A percentile compares a stretch with the other conserved stretches of the same genome.
phyloP scores from a whole-genome alignment of 2,888 invertebrate genomes.

The Microctonus hyperodae region DNA sequence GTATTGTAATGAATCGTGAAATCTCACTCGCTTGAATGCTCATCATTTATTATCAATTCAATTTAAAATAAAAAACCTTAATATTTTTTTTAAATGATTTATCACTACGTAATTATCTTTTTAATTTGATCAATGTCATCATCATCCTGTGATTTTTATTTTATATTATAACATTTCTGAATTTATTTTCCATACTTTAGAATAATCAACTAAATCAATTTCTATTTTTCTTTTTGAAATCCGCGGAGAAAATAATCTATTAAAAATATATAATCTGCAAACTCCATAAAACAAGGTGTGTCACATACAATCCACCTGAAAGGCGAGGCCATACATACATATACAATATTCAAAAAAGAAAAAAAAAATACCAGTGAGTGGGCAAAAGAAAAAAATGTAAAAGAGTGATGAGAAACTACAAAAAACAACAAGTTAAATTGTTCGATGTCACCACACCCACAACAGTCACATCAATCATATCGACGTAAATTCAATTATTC shows the following conservation, averaged over 20 bases:
- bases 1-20: conserved; percentile 13
- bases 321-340: neutral
- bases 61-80: neutral
- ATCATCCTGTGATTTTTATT: too few species aligned
- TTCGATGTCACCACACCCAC: conserved; percentile 3
- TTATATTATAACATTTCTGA: too few species aligned
- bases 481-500: conserved; percentile 13
- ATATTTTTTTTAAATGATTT: neutral
- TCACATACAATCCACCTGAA: too few species aligned
- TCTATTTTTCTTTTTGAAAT: too few species aligned
- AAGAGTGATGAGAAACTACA: neutral
- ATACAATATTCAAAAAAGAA: neutral
- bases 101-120: neutral
- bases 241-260: too few species aligned
- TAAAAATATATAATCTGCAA: too few species aligned
- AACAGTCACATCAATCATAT: conserved; percentile 17
- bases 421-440: conserved; percentile 14
- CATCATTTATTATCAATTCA: too few species aligned
- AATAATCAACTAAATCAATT: too few species aligned
- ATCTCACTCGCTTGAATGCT: neutral
- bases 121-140: too few species aligned
- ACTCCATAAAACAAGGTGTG: too few species aligned
- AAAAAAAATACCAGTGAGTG: neutral
- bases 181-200: too few species aligned
- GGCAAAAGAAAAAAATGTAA: neutral